Evolutionary conservation across 1,140 invertebrate species (phyloP).

Genomic region (Oreohelix idahoensis): DNA sequence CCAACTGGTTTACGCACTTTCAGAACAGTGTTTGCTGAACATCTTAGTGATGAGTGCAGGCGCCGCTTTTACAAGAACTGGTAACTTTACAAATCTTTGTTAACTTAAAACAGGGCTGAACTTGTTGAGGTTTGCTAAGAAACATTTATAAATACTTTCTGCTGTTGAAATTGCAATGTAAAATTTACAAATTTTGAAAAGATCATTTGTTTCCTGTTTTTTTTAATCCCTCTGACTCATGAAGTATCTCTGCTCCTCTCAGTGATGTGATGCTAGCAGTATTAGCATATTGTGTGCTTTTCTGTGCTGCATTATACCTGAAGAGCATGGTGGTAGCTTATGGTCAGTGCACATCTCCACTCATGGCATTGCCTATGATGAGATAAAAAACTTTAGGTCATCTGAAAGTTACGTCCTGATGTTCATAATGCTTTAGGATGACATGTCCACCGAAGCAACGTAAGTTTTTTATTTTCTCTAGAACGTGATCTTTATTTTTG

Average conservation of each 20-base stretch:
- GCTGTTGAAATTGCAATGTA: not conserved
- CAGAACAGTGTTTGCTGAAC: constrained; percentile 98
- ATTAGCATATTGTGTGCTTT: not conserved
- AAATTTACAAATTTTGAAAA: not conserved
- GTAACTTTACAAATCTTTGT: constrained; percentile 76
- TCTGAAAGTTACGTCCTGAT: too few species aligned
- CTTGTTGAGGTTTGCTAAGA: too few species aligned
- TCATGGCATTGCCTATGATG: constrained; percentile 60
- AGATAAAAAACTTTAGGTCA: constrained; percentile 27
- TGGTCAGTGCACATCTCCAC: constrained; percentile 53
- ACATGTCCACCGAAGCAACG: too few species aligned
- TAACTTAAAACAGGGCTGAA: too few species aligned
- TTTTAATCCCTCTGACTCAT: not conserved
- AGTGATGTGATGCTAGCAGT: not conserved
- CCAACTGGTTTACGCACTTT: constrained; percentile 94
- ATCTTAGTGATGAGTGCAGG: constrained; percentile 97
- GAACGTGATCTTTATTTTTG: too few species aligned
- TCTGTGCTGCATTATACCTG: constrained; percentile 9
- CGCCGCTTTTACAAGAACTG: constrained; percentile 99
- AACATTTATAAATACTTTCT: too few species aligned
- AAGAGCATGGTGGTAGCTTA: constrained; percentile 50
- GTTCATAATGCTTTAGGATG: too few species aligned
- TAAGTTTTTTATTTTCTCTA: too few species aligned
- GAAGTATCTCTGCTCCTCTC: not conserved
- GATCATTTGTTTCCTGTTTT: not conserved